Conservation (phyloP, 2,113 vertebrate species). For the Ammodramus savannarum region DNA sequence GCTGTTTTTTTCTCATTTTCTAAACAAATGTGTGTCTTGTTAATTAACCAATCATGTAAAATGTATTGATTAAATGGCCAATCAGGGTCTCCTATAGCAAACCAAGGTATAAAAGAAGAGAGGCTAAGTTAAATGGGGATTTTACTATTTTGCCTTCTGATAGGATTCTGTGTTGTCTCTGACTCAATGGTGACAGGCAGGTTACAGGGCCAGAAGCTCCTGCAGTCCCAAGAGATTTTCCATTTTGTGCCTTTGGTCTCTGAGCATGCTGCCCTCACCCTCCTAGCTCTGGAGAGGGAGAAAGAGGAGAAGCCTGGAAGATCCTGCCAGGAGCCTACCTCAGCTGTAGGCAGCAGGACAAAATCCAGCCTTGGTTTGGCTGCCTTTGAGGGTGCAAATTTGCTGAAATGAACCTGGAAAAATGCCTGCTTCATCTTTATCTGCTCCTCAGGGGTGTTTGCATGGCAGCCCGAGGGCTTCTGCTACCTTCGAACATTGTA, state of each 20-base stretch:
- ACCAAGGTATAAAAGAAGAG: too few relatives aligned
- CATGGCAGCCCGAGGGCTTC: constrained; percentile 18
- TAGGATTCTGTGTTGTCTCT: too few relatives aligned
- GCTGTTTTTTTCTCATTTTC: too few relatives aligned
- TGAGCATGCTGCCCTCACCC: background rate
- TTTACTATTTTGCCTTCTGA: too few relatives aligned
- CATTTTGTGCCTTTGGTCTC: background rate
- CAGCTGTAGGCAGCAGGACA: background rate
- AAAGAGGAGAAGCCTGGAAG: background rate
- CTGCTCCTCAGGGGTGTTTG: constrained; percentile 2
- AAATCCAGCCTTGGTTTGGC: background rate
- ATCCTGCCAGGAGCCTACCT: background rate
- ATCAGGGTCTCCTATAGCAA: too few relatives aligned
- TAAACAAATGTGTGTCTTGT: too few relatives aligned
- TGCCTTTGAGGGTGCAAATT: background rate
- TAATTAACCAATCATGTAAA: too few relatives aligned
- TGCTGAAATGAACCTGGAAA: background rate
- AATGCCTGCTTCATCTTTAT: constrained; percentile 18
- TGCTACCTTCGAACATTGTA: background rate
- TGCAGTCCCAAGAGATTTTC: background rate
- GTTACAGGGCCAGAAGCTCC: background rate
- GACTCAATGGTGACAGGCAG: too few relatives aligned
- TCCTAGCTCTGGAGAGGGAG: background rate
- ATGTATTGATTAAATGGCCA: too few relatives aligned
- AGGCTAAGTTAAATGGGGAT: too few relatives aligned